A percentile compares a stretch with the other conserved stretches of the same genome.
phyloP scores from a whole-genome alignment of 1,140 invertebrate species.

The Cotesia typhae region DNA sequence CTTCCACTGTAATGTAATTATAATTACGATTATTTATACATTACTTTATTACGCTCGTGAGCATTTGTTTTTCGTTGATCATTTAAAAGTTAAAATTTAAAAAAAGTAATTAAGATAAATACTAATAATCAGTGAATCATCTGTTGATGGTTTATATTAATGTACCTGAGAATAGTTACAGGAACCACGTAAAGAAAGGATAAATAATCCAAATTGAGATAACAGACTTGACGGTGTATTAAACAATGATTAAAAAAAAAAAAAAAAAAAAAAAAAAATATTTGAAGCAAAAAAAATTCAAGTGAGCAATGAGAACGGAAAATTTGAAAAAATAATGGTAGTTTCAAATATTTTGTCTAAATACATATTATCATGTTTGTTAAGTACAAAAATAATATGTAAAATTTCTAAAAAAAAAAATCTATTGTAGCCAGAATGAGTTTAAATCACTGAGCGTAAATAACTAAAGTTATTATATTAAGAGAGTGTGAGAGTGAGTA shows the following conservation, averaged over 20 bases:
- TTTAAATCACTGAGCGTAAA: too few relatives aligned
- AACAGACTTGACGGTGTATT: neutral
- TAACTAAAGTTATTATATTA: slow-evolving; percentile 3
- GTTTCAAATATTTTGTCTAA: slow-evolving; percentile 51
- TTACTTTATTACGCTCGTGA: too few relatives aligned
- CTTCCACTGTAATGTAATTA: too few relatives aligned
- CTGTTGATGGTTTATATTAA: slow-evolving; percentile 3
- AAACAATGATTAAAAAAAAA: neutral
- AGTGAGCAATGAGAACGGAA: neutral
- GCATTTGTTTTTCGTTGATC: too few relatives aligned
- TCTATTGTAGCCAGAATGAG: slow-evolving; percentile 2
- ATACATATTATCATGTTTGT: slow-evolving; percentile 45
- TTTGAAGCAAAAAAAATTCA: neutral
- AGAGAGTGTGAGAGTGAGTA: slow-evolving; percentile 4
- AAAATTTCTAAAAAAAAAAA: slow-evolving; percentile 17
- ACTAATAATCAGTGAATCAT: slow-evolving; percentile 3
- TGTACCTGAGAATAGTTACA: slow-evolving; percentile 26
- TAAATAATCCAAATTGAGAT: slow-evolving; percentile 9
- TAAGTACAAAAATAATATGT: slow-evolving; percentile 51
- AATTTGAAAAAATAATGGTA: slow-evolving; percentile 35
- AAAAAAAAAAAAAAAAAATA: neutral
- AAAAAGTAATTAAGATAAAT: neutral
- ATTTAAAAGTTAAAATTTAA: neutral
- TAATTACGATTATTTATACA: too few relatives aligned
- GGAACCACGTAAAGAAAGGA: slow-evolving; percentile 4